Percentiles rank a stretch among this genome's conserved stretches.
phyloP scores from a whole-genome alignment of 1,140 invertebrate genomes.

The Dreissena polymorpha region DNA sequence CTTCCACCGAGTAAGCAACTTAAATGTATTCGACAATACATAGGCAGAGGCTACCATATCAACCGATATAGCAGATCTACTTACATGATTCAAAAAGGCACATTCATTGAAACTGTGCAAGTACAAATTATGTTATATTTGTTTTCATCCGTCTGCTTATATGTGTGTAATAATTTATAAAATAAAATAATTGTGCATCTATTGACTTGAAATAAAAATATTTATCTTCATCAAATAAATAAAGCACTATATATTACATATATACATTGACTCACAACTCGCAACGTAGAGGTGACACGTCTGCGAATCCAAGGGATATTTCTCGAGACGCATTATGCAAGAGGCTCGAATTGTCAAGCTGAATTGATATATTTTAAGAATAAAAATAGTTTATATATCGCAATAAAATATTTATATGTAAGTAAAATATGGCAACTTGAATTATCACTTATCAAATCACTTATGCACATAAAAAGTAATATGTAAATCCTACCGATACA shows the following conservation, averaged over 20 bases:
- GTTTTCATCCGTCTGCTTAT: no score
- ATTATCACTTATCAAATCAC: no score
- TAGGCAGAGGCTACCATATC: neutral
- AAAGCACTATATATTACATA: neutral
- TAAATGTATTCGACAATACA: conserved; percentile 13
- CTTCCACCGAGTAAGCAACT: conserved; percentile 77
- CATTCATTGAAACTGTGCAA: no score
- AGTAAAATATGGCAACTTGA: no score
- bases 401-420: no score
- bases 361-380: conserved; percentile 7
- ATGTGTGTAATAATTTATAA: no score
- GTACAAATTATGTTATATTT: no score
- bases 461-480: neutral
- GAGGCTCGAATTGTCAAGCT: conserved; percentile 88
- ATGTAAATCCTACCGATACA: neutral
- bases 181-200: no score
- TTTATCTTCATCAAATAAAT: no score
- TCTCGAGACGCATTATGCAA: conserved; percentile 97
- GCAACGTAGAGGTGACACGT: conserved; percentile 79
- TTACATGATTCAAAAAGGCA: no score
- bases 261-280: conserved; percentile 77
- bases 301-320: conserved; percentile 82
- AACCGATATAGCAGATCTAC: neutral
- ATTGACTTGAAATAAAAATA: no score
- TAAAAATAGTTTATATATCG: no score